phyloP scores from a whole-genome alignment of 1,140 invertebrate genomes.

The Cydia pomonella region DNA sequence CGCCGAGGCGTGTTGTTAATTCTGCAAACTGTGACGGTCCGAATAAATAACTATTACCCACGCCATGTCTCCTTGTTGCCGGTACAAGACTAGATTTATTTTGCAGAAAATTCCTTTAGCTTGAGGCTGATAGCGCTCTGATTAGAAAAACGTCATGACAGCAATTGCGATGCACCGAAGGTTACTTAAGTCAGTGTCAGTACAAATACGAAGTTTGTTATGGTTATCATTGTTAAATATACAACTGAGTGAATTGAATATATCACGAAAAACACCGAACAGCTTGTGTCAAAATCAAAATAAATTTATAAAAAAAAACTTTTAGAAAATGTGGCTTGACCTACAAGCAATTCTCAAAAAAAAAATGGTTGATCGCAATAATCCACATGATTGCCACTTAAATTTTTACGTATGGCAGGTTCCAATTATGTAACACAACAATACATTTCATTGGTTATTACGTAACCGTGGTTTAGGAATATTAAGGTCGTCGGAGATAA shows the following conservation, averaged over 20 bases:
- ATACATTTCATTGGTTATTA: constrained; percentile 2
- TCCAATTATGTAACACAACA: not conserved
- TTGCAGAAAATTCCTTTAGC: not conserved
- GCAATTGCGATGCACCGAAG: not conserved
- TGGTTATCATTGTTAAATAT: not conserved
- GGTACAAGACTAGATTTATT: constrained; percentile 21
- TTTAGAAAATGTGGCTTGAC: too few relatives aligned
- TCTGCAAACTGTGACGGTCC: constrained; percentile 11
- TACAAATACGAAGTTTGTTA: not conserved
- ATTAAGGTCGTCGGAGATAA: constrained; percentile 18
- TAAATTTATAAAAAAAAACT: too few relatives aligned
- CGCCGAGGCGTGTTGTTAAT: constrained; percentile 4
- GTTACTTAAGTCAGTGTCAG: not conserved
- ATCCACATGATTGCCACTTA: not conserved
- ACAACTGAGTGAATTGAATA: too few relatives aligned
- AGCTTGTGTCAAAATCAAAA: too few relatives aligned
- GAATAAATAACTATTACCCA: constrained; percentile 10
- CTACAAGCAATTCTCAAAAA: too few relatives aligned
- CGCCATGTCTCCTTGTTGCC: constrained; percentile 18
- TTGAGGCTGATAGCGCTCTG: not conserved
- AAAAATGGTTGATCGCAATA: too few relatives aligned
- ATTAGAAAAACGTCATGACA: not conserved
- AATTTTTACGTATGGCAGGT: too few relatives aligned
- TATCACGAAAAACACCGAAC: too few relatives aligned
- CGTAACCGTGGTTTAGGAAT: not conserved